Evolutionary conservation across 2,113 vertebrate species (phyloP), one percentile per base, ranked within the genome.

Genomic region (Stegostoma tigrinum): DNA sequence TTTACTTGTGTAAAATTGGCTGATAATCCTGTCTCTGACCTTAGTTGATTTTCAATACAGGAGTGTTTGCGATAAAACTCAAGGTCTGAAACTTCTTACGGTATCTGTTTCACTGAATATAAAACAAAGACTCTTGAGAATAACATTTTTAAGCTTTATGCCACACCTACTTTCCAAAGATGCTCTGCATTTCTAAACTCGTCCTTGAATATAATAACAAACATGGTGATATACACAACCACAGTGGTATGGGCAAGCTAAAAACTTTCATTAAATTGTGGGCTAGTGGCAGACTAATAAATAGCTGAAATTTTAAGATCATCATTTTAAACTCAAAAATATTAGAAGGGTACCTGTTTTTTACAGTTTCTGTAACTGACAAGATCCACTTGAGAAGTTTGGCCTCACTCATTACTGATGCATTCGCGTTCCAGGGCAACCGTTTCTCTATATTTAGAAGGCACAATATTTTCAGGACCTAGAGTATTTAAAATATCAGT

Each of bases 381-480:
- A 99, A 97, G 48, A 98, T 98, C 97, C 98, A 98, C 86, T 95
- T 96, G 96, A 99, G 97, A 96, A 98, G 97, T 85, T 98, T 97
- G 85, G 96, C 96, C 95, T 97, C 96, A 96, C 97, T 98, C 96
- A 98, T 97, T 96, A 96, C 96, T 70, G 96, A 95, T 61, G 42
- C 96, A 6, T 89, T 93, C 86, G 98, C 98, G 21, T 96, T 97
- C 97, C 98, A 98, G 10, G 96, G 96, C 96, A 99, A 97, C 94
- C 98, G 96, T 5, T 96, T 96, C 64, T 96, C 96, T 95, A 97
- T 96, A 96, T 98, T 97, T 96, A 98, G 96, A 95, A 96, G 96
- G 94, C 97, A 97, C 96, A 99, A 97, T 96, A 98, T 97, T 96
- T 98, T 98, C 96, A 99, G 97, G 90, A 98, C 97, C 99, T 99